Evolutionary conservation across 2,888 invertebrate genomes (phyloP).

Genomic region (Hedychridium roseum): DNA sequence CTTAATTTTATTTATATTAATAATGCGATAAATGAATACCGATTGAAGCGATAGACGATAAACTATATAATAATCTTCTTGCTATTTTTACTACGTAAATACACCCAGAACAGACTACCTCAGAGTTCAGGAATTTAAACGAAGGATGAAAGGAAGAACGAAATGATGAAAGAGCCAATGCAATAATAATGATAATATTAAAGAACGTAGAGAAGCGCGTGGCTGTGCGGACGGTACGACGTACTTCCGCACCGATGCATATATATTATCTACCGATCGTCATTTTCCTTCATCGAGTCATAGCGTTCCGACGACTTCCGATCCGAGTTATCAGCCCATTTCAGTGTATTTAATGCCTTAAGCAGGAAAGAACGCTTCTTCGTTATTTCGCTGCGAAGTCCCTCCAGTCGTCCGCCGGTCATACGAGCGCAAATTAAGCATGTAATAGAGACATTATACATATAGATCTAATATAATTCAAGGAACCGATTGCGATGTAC

Average conservation of each 20-base stretch:
- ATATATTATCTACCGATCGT: too few species aligned
- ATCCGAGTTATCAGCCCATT: too few species aligned
- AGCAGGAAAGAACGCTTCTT: constrained; percentile 14
- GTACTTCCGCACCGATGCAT: too few species aligned
- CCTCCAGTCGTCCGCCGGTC: constrained; percentile 47
- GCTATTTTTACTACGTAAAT: constrained; percentile 58
- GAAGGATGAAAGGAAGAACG: constrained; percentile 53
- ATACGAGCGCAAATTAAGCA: constrained; percentile 26
- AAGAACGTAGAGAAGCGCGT: constrained; percentile 36
- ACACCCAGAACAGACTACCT: constrained; percentile 62
- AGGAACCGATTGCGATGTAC: constrained; percentile 4
- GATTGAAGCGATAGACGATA: constrained; percentile 34
- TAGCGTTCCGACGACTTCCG: too few species aligned
- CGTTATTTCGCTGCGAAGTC: constrained; percentile 33
- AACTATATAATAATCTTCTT: constrained; percentile 54
- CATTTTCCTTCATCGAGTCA: too few species aligned
- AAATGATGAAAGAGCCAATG: constrained; percentile 58
- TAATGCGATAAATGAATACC: constrained; percentile 6
- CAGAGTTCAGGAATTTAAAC: constrained; percentile 62
- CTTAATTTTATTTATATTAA: constrained; percentile 29
- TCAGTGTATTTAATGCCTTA: too few species aligned
- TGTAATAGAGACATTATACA: constrained; percentile 35
- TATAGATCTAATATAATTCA: constrained; percentile 39
- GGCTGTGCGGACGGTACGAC: constrained; percentile 40
- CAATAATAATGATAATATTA: constrained; percentile 55